phyloP scores from a whole-genome alignment of 2,113 vertebrate genomes.

The Axis porcinus region DNA sequence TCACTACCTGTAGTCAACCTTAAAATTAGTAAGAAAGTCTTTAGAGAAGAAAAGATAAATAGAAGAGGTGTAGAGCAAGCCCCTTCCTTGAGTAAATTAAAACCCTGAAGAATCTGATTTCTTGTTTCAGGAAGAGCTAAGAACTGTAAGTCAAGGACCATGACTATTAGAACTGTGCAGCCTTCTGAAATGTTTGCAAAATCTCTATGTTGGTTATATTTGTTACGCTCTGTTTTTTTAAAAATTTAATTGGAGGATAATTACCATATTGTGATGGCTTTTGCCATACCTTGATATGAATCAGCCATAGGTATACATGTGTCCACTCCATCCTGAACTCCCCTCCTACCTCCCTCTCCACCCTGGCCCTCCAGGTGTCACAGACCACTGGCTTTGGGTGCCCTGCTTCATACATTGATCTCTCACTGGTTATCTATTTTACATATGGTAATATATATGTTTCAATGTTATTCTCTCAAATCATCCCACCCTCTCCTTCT shows the following conservation, averaged over 20 bases:
- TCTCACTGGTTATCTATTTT: neutral
- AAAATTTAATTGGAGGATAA: neutral
- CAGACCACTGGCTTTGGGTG: neutral
- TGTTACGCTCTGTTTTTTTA: neutral
- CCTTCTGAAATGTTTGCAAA: neutral
- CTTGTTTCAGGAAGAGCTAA: neutral
- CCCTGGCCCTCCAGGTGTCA: neutral
- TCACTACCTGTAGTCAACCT: neutral
- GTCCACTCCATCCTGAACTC: neutral
- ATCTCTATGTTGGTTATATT: neutral
- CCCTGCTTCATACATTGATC: neutral
- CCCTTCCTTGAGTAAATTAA: neutral
- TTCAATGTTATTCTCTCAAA: neutral
- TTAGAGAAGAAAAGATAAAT: neutral
- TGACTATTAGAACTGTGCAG: neutral
- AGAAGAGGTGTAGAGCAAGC: neutral
- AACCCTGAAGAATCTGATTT: neutral
- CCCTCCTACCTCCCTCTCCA: neutral
- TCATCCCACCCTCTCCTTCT: neutral
- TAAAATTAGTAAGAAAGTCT: neutral
- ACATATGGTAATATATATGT: neutral
- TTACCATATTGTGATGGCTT: neutral
- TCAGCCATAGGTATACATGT: neutral
- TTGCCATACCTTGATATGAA: neutral
- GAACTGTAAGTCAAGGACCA: neutral